Conservation (phyloP, 2,888 invertebrate genomes). For the Azorinus chamasolen region DNA sequence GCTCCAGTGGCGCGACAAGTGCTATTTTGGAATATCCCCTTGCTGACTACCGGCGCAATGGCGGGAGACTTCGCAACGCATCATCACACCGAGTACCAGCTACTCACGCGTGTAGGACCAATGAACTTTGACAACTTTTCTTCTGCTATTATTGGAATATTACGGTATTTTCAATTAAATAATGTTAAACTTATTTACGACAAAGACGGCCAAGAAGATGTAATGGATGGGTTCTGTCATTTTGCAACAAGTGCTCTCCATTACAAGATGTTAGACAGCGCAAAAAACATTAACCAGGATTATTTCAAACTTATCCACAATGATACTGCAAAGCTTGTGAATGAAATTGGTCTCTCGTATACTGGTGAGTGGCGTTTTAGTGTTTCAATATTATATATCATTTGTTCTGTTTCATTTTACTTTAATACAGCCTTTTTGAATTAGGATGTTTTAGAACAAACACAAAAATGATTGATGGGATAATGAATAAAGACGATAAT, state of each 20-base stretch:
- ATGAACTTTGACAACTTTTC: slow-evolving; percentile 76
- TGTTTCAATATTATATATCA: too few species aligned
- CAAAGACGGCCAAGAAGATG: slow-evolving; percentile 91
- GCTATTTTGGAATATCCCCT: slow-evolving; percentile 94
- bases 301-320: slow-evolving; percentile 66
- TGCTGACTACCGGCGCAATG: slow-evolving; percentile 90
- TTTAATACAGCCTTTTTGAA: too few species aligned
- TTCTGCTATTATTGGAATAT: slow-evolving; percentile 53
- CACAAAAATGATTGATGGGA: too few species aligned
- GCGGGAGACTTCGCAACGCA: slow-evolving; percentile 78
- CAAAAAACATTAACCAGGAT: slow-evolving; percentile 66
- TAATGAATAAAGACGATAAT: too few species aligned
- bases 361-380: slow-evolving; percentile 77
- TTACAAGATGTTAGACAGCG: slow-evolving; percentile 83
- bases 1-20: slow-evolving; percentile 95
- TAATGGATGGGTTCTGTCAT: slow-evolving; percentile 91
- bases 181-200: slow-evolving; percentile 91
- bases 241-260: slow-evolving; percentile 92
- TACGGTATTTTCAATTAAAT: slow-evolving; percentile 60
- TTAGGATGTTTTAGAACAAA: too few species aligned
- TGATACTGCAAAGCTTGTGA: slow-evolving; percentile 57
- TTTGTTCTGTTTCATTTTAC: too few species aligned
- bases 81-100: slow-evolving; percentile 88
- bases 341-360: slow-evolving; percentile 76
- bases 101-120: slow-evolving; percentile 89